Evolutionary conservation across 2,888 invertebrate species (phyloP), one percentile per base, ranked within the genome.

Genomic region (Folsomia manolachei): DNA sequence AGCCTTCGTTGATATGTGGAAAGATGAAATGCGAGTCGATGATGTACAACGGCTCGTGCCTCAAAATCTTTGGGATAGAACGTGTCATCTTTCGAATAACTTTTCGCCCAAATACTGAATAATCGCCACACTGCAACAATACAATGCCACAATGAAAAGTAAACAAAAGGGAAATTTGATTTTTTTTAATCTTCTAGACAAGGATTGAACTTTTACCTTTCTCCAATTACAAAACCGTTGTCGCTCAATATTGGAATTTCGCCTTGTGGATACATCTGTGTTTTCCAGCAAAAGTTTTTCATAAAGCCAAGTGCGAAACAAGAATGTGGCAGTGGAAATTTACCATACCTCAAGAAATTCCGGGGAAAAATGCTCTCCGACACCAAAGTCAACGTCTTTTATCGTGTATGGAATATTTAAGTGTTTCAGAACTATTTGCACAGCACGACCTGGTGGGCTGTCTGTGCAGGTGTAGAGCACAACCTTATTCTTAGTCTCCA

Each of bases 361-460:
- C 2, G 78, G 76, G 1, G 79, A 78, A 60, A 81, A 76, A 71
- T 92, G 91, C 73, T 91, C 90, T 18, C 90, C 89, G 69, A 87
- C 86, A 53, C 88, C 88, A 82, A 87, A 92, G 83, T 90, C 88
- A 0, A 92, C 89, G 77, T 89, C 86, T 19, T 91, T 83, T 53
- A 90, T 84, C 73, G 89, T 88, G 81, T 87, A 90, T n/a, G 89
- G 87, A 69, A 92, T 83, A 52, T 88, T 84, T 51, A 92, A 84
- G 26, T 87, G 86, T 76, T 89, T 87, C 9, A 92, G 83, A 1
- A 88, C 87, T 85, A 90, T 89, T 63, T 89, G 86, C 65, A 91
- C 91, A 4, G 91, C 90, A 74, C 91, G 83, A 1, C 91, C 91
- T 63, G 92, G 92, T 1, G 92, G 92, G 0, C 92, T 91, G 84